Evolutionary conservation across 1,140 invertebrate species (phyloP).

Genomic region (Cotesia typhae): DNA sequence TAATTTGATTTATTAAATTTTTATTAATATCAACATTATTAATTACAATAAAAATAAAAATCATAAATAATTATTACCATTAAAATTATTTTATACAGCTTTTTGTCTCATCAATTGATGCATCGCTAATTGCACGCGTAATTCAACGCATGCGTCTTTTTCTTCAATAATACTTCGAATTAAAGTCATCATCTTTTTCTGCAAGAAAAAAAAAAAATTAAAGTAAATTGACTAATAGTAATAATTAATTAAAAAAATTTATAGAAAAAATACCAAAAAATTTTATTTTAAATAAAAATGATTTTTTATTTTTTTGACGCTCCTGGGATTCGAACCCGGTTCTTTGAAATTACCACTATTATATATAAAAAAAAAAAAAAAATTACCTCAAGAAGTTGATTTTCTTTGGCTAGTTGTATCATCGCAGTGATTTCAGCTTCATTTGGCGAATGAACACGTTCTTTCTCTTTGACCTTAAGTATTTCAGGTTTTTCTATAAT

Average conservation of each 20-base stretch:
- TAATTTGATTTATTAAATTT: too few species aligned
- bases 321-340: too few species aligned
- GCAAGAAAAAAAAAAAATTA: slow-evolving; percentile 31
- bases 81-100: slow-evolving; percentile 36
- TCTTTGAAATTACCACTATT: neutral
- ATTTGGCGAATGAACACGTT: slow-evolving; percentile 60
- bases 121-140: slow-evolving; percentile 73
- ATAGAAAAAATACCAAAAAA: too few species aligned
- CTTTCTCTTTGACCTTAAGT: slow-evolving; percentile 59
- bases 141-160: slow-evolving; percentile 72
- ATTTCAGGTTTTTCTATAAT: slow-evolving; percentile 64
- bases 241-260: neutral
- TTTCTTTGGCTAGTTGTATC: slow-evolving; percentile 70
- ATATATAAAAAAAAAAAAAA: neutral
- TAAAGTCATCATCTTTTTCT: slow-evolving; percentile 72
- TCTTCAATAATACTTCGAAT: slow-evolving; percentile 74
- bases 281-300: neutral
- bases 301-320: too few species aligned
- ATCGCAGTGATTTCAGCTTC: slow-evolving; percentile 64
- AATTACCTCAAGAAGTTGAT: slow-evolving; percentile 70
- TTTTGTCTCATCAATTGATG: slow-evolving; percentile 64
- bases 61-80: too few species aligned
- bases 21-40: too few species aligned
- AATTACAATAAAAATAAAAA: too few species aligned
- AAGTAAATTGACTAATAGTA: slow-evolving; percentile 15